Evolutionary conservation across 2,113 vertebrate genomes (phyloP), one percentile per base, ranked within the genome.

Genomic region (Colius striatus): DNA sequence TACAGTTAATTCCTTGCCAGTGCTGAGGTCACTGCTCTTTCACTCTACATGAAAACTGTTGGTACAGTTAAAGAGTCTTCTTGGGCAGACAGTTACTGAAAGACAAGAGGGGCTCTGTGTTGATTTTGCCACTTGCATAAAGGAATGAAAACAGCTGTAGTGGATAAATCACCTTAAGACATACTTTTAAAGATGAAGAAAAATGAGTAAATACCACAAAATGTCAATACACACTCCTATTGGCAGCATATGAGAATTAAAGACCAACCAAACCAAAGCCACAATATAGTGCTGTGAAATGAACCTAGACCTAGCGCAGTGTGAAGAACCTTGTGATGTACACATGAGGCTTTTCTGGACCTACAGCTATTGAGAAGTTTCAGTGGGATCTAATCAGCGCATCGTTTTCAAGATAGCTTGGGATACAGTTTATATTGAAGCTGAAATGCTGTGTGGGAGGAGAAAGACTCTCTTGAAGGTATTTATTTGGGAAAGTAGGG

Each of bases 11-110:
- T 94, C 86, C 23, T 61, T 90, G 92, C 68, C 80, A 84, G 73
- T 65, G 86, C 93, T 96, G 94, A 96, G 88, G 83, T 94, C 93
- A 87, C 83, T 79, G 76, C 76, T 94, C 88, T 94, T 88, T 84
- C 57, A 57, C 67, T 92, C 76, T 84, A 6, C 26, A 20, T 50
- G 45, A 84, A 79, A 92, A 75, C 36, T 86, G 38, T 36, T 83
- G 76, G 51, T 65, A 9, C 14, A 77, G 34, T 4, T 65, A 23
- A 23, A 84, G 21, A 65, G 11, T 53, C n/a, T 36, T 83, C 71
- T 30, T 18, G 43, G 81, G 62, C 45, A 81, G 54, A 84, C 38
- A 41, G 32, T 12, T n/a, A 45, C 4, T 29, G 48, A 51, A 57
- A 81, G 47, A 32, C 18, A 61, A 88, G 70, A 79, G 47, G 48